A percentile compares a stretch with the other conserved stretches of the same genome.
These are phyloP conservation scores for Pterocles gutturalis DNA, from an alignment of 2,113 vertebrate genomes.

Conservation along the genomic window DNA sequence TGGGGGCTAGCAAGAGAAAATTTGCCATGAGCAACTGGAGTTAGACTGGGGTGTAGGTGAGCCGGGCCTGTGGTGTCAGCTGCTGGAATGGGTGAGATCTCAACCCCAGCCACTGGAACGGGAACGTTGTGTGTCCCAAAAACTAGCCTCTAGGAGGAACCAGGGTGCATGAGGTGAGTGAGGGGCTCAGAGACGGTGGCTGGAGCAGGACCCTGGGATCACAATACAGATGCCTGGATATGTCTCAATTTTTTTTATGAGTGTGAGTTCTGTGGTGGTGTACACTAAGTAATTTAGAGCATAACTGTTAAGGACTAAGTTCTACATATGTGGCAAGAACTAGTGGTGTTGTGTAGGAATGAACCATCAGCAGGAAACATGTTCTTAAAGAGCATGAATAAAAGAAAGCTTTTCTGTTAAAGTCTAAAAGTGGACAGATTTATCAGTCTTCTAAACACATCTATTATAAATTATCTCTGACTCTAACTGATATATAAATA, in stretches of 20 bases:
- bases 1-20: accelerated
- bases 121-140: neutral
- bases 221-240: neutral
- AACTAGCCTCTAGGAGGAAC: accelerated
- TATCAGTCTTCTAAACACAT: neutral
- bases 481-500: neutral
- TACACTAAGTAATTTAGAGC: neutral
- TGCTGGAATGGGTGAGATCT: neutral
- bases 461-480: neutral
- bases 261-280: neutral
- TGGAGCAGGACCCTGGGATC: neutral
- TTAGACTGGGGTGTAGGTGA: accelerated
- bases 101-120: accelerated
- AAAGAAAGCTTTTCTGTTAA: neutral
- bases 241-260: neutral
- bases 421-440: neutral
- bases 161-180: accelerated
- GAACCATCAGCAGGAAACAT: neutral
- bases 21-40: neutral
- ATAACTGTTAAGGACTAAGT: neutral
- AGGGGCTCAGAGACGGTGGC: accelerated
- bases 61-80: neutral
- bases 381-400: neutral
- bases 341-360: neutral
- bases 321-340: neutral